Evolutionary conservation across 2,113 vertebrate species (phyloP).

Genomic region (Syrrhaptes paradoxus): DNA sequence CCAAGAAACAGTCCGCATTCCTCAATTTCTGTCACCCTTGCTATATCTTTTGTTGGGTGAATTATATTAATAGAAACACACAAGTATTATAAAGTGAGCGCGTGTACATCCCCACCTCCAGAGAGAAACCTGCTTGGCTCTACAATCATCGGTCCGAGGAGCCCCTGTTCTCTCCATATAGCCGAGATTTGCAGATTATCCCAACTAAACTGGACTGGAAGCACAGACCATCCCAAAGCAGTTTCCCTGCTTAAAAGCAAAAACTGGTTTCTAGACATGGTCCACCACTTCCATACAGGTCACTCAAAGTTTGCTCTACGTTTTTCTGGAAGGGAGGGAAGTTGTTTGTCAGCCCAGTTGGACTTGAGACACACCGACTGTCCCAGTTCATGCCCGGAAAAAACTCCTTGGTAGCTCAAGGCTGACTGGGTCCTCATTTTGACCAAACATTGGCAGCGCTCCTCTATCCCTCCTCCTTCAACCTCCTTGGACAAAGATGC

Average conservation of each 20-base stretch:
- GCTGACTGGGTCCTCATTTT: neutral
- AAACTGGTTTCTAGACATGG: neutral
- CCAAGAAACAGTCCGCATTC: slow-evolving; percentile 58
- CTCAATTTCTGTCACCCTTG: slow-evolving; percentile 43
- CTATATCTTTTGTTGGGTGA: slow-evolving; percentile 17
- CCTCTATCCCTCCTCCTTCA: neutral
- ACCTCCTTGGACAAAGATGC: neutral
- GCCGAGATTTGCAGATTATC: neutral
- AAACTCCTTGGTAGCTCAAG: neutral
- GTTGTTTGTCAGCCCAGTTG: neutral
- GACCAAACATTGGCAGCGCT: neutral
- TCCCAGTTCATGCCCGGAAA: neutral
- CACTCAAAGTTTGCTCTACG: accelerated
- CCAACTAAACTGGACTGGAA: neutral
- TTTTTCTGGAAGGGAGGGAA: neutral
- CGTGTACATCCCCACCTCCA: neutral
- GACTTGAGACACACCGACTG: neutral
- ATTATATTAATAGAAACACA: slow-evolving; percentile 2
- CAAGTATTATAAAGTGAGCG: neutral
- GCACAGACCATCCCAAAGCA: neutral
- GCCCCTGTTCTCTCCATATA: neutral
- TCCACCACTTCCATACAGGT: neutral
- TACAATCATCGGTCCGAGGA: neutral
- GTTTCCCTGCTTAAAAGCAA: neutral
- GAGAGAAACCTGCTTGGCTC: neutral